Percentiles rank a stretch among this genome's conserved stretches.
Conservation (phyloP, 2,888 invertebrate genomes). For the Dorcus hopei region DNA sequence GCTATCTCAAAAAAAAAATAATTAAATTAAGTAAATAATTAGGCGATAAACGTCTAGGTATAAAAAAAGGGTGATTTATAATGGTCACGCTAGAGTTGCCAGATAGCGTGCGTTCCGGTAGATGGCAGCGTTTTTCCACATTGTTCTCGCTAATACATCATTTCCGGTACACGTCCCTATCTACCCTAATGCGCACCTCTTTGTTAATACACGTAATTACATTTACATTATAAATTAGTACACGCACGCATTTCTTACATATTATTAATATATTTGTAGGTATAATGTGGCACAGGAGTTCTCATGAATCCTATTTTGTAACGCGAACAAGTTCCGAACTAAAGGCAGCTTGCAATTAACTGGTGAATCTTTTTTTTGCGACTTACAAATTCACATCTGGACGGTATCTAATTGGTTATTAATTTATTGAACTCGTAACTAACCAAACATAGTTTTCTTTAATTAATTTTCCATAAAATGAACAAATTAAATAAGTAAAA, state of each 20-base stretch:
- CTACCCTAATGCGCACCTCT: constrained; percentile 22
- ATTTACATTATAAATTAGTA: constrained; percentile 16
- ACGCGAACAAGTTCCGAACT: too few species aligned
- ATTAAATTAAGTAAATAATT: constrained; percentile 21
- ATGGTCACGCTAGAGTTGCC: constrained; percentile 39
- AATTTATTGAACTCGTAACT: too few species aligned
- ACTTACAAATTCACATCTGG: too few species aligned
- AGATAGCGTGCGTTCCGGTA: constrained; percentile 36
- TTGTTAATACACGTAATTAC: constrained; percentile 19
- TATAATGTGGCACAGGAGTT: too few species aligned
- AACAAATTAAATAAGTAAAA: too few species aligned
- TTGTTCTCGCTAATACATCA: constrained; percentile 38
- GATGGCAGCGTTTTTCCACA: constrained; percentile 38
- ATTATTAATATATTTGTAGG: too few species aligned
- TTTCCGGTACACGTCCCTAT: constrained; percentile 36
- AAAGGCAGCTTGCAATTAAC: too few species aligned
- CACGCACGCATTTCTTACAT: constrained; percentile 4
- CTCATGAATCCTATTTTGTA: too few species aligned
- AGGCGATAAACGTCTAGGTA: constrained; percentile 20
- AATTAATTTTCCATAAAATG: too few species aligned
- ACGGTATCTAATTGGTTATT: too few species aligned
- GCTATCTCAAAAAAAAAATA: background rate
- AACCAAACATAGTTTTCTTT: too few species aligned
- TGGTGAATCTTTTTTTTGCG: too few species aligned
- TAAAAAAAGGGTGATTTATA: constrained; percentile 42